Conservation (phyloP, 2,888 invertebrate species). For the Pandemis heparana region DNA sequence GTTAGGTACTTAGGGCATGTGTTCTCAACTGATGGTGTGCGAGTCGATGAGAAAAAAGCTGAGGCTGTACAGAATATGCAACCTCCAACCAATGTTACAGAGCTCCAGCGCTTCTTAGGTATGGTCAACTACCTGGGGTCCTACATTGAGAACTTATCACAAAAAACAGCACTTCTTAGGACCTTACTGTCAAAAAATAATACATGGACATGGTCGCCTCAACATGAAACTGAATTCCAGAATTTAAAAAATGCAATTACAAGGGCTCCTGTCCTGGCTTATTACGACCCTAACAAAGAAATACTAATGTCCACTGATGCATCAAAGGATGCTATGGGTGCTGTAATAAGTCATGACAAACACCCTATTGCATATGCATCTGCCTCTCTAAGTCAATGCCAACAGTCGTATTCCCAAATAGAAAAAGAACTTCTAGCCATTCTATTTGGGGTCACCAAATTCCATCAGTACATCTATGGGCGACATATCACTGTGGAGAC, state of each 20-base stretch:
- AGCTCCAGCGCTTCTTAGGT: conserved; percentile 48
- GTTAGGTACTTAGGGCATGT: conserved; percentile 46
- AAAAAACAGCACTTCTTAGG: background rate
- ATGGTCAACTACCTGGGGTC: conserved; percentile 46
- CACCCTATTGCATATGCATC: conserved; percentile 1
- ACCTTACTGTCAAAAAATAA: conserved; percentile 48
- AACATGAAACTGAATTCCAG: conserved; percentile 47
- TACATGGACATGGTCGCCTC: conserved; percentile 50
- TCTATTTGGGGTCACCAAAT: conserved; percentile 44
- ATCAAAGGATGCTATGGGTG: conserved; percentile 44
- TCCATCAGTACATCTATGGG: conserved; percentile 47
- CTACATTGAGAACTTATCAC: conserved; percentile 44
- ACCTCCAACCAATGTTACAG: conserved; percentile 38
- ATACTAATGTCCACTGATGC: conserved; percentile 31
- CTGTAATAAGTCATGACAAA: background rate
- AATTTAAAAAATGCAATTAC: conserved; percentile 43
- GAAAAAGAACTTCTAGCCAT: conserved; percentile 47
- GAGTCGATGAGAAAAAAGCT: conserved; percentile 41
- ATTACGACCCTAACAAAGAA: no score
- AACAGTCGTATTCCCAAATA: conserved; percentile 44
- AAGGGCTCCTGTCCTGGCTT: background rate
- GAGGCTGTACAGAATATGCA: conserved; percentile 46
- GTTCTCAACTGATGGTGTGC: conserved; percentile 43
- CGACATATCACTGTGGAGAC: conserved; percentile 41
- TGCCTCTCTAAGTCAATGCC: conserved; percentile 22